Percentiles rank a stretch among this genome's conserved stretches.
phyloP scores from a whole-genome alignment of 2,888 invertebrate genomes.

The Gymnocheta viridis region DNA sequence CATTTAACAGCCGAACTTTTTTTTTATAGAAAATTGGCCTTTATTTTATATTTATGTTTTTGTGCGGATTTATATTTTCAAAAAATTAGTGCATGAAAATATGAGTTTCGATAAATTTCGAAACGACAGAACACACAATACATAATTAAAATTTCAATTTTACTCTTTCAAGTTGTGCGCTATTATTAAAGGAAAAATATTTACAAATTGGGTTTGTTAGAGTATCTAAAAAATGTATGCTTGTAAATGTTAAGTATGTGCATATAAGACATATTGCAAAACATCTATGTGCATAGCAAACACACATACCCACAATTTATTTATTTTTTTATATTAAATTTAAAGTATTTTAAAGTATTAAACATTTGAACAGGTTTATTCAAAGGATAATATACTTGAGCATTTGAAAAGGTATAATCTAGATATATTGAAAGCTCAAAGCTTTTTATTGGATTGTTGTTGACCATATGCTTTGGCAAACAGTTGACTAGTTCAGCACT shows the following conservation, averaged over 20 bases:
- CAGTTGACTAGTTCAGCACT: constrained; percentile 54
- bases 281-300: not conserved
- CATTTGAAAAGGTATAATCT: constrained; percentile 65
- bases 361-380: constrained; percentile 63
- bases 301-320: not conserved
- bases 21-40: no score
- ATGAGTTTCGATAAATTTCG: no score
- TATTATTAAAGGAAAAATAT: not conserved
- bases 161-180: not conserved
- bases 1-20: no score
- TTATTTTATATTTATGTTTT: no score
- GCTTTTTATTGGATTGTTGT: constrained; percentile 61
- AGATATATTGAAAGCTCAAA: constrained; percentile 57
- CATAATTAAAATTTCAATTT: not conserved
- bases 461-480: constrained; percentile 62
- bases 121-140: not conserved
- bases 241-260: constrained; percentile 5
- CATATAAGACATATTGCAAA: constrained; percentile 5
- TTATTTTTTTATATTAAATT: constrained; percentile 23
- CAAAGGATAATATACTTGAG: constrained; percentile 67
- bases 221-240: not conserved
- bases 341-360: constrained; percentile 51
- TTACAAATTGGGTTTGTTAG: not conserved
- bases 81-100: no score
- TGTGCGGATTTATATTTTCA: no score